Conservation (phyloP, 2,888 invertebrate species). For the Clunio marinus region DNA sequence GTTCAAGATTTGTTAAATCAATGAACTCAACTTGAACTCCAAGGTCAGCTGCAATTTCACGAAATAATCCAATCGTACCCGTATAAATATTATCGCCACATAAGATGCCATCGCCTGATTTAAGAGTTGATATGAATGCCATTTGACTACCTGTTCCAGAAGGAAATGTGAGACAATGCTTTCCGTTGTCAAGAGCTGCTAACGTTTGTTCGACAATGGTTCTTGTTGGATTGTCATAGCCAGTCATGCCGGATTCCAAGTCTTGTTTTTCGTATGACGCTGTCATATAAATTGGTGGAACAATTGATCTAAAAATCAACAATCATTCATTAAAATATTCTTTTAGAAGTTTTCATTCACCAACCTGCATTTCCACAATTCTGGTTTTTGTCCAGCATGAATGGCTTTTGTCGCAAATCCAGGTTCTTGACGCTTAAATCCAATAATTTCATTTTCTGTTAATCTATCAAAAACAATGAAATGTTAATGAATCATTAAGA, state of each 20-base stretch:
- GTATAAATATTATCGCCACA: conserved; percentile 94
- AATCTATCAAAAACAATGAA: conserved; percentile 3
- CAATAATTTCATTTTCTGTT: conserved; percentile 27
- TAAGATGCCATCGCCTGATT: conserved; percentile 83
- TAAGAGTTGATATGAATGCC: conserved; percentile 68
- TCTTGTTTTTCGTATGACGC: conserved; percentile 90
- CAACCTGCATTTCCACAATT: conserved; percentile 70
- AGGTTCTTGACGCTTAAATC: conserved; percentile 57
- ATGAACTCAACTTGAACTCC: conserved; percentile 30
- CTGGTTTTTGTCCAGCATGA: conserved; percentile 87
- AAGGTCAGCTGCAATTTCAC: conserved; percentile 18
- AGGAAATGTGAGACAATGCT: conserved; percentile 75
- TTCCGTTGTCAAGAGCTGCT: conserved; percentile 84
- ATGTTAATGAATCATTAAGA: neutral
- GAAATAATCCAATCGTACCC: conserved; percentile 64
- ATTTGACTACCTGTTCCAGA: conserved; percentile 89
- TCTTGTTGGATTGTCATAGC: conserved; percentile 92
- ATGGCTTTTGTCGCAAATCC: conserved; percentile 88
- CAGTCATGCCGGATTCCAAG: conserved; percentile 86
- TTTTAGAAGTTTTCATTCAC: conserved; percentile 3
- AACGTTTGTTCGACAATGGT: conserved; percentile 82
- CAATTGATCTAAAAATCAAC: conserved; percentile 64
- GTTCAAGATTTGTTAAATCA: conserved; percentile 15
- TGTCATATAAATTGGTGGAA: conserved; percentile 83
- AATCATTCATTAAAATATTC: neutral